phyloP scores from a whole-genome alignment of 1,140 invertebrate species.

The Anadara kagoshimensis region DNA sequence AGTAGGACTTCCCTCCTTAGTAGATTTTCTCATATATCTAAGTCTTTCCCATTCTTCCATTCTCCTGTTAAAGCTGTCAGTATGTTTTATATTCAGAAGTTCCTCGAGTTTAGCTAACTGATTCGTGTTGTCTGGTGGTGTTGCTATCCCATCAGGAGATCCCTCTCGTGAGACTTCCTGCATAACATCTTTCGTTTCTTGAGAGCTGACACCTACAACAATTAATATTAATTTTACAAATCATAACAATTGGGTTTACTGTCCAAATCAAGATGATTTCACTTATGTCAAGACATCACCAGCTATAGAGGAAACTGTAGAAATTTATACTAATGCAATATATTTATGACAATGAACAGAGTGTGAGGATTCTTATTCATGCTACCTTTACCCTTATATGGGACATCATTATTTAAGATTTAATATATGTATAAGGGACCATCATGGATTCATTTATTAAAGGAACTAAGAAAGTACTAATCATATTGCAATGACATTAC shows the following conservation, averaged over 20 bases:
- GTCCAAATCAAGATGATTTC: too few species aligned
- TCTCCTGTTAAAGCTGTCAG: slow-evolving; percentile 83
- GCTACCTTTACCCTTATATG: too few species aligned
- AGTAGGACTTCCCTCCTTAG: slow-evolving; percentile 46
- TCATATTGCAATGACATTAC: too few species aligned
- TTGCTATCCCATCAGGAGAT: slow-evolving; percentile 42
- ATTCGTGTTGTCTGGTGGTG: slow-evolving; percentile 37
- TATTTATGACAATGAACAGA: too few species aligned
- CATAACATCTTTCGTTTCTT: neutral
- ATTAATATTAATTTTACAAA: neutral
- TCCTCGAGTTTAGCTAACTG: slow-evolving; percentile 74
- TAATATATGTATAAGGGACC: too few species aligned
- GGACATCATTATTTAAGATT: too few species aligned
- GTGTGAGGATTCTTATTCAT: too few species aligned
- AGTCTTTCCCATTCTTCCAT: slow-evolving; percentile 83
- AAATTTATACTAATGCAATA: too few species aligned
- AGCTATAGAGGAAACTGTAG: neutral
- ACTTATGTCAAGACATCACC: too few species aligned
- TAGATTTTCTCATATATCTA: slow-evolving; percentile 52
- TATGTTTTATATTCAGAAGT: slow-evolving; percentile 80
- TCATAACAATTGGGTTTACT: too few species aligned
- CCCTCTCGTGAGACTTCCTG: slow-evolving; percentile 28
- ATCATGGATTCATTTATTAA: too few species aligned
- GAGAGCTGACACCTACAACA: neutral
- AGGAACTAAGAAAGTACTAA: too few species aligned